Evolutionary conservation across 2,797 vertebrate species (phyloP), one percentile per base, ranked within the genome.

Genomic region (Linurgus olivaceus): DNA sequence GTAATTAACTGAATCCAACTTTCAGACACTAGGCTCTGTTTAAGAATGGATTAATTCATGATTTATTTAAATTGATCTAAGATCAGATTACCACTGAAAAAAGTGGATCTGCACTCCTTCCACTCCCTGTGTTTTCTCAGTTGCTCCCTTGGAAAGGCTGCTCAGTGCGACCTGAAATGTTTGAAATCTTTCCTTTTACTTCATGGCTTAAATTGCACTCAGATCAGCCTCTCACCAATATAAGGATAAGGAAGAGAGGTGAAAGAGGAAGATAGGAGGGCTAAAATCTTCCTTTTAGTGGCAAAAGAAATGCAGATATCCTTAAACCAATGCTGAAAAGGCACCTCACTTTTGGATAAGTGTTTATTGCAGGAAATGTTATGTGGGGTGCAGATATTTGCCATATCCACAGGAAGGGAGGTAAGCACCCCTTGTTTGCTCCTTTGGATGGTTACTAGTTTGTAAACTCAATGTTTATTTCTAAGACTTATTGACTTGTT

Each of bases 21-120:
- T 68, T 76, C 59, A 73, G 57, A 63, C 37, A 78, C n/a, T 9
- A 23, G 73, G 26, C 25, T 92, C 84, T 82, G 40, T 68, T 92
- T 91, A 91, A 93, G 92, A 88, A 88, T 71, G 61, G 81, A 88
- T 79, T 91, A 62, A 93, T 76, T 55, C 1, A 86, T 93, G 5
- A 51, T 63, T 91, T 96, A 76, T 93, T 94, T 85, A 91, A 70
- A 93, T 79, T 0, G 6, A 79, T 66, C 59, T 17, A 59, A 83
- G 37, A 66, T 85, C 82, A 90, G 59, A 86, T 93, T 88, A 59
- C 78, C 21, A 44, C 40, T 58, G 59, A 70, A 82, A 79, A 67
- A 66, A 18, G 25, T 66, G 48, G 81, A 44, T 54, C 63, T 95
- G 37, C 37, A 62, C 82, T 89, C 33, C 50, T 74, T 48, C 73